Base-by-base conservation (phyloP, 1,140 invertebrate genomes). In the Chelonus insularis region DNA sequence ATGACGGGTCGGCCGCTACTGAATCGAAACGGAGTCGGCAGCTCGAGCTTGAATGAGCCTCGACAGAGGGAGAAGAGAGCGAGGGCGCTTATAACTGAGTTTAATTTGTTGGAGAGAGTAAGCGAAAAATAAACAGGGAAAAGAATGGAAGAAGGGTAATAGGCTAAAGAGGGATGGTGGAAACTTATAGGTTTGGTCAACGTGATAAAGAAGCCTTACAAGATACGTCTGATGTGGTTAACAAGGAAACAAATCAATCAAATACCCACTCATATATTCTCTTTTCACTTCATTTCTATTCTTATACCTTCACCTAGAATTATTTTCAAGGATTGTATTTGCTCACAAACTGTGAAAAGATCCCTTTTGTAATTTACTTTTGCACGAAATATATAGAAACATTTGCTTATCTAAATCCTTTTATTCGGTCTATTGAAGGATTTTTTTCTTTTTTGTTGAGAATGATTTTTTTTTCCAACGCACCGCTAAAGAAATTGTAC, bases 1-100 rank as follows among this genome's bases (percentile, higher is more conserved):
- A 69, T 73, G 76, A 73, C 75, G 75, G 73, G 71, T 77, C 71
- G 70, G 62, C 77, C 75, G 70, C 75, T 69, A 77, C 77, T 78
- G 76, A 77, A 74, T 74, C 72, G 69, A 75, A 69, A 56, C 52
- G 52, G 70, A 67, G 65, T 69, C 67, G 67, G 61, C 67, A 63
- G 64, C 71, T 70, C 67, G 71, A 73, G 72, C 73, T 77, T 78
- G 75, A 77, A 78, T 78, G 76, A 78, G 71, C 68, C 60, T 57
- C 43, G 51, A 50, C 39, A 36, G 55, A 59, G 29, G 41, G 36
- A 50, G 47, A 45, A 18, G 29, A 18, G 29, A 50, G 47, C 50
- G 67, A 73, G 70, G 14, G 58, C 50, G 1, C 34, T 7, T 60
- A 25, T 43, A 52, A 14, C 12, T 29, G 32, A 59, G 45, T 59